Evolutionary conservation across 2,888 invertebrate genomes (phyloP), one percentile per base, ranked within the genome.

Genomic region (Chymomyza caudatula): DNA sequence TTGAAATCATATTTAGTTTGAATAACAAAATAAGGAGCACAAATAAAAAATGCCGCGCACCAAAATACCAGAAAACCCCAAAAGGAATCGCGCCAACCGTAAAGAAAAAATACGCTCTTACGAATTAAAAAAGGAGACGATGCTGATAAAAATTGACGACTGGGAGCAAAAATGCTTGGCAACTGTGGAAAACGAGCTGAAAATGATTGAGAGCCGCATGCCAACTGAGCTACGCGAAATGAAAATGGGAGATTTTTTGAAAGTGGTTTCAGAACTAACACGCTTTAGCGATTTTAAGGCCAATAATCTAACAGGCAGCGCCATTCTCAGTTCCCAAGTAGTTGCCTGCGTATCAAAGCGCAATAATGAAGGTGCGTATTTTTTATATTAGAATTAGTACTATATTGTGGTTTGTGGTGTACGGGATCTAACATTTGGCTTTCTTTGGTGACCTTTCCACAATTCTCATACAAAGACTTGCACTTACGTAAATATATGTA

Each of bases 31-130:
- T n/a, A n/a, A n/a, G n/a, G n/a, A n/a, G n/a, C n/a, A n/a, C n/a
- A n/a, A n/a, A n/a, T n/a, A 51, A 51, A 76, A 65, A 60, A 90
- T 90, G 90, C 90, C 90, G 60, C 88, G 90, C 51, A 90, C 90
- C 15, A 90, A 90, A 71, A 76, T 90, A 65, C 77, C 89, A 37
- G 89, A 89, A 67, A 88, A 87, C 69, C 74, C 88, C 0, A 90
- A 90, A 61, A 85, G 90, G 11, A 90, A 90, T 69, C 89, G 90
- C 8, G 90, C 90, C 25, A 86, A 86, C 64, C 89, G 87, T 13
- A 89, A 90, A 65, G 87, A 86, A 61, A 89, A 87, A 62, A 71
- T 90, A 4, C 85, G 88, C 43, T 83, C 86, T 54, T 88, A 76
- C 60, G 90, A 90, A 69, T 67, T 86, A 2, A 75, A 83, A 29